A percentile compares a stretch with the other conserved stretches of the same genome.
Evolutionary conservation across 1,140 invertebrate species (phyloP).

Genomic region (Antheraea pernyi): DNA sequence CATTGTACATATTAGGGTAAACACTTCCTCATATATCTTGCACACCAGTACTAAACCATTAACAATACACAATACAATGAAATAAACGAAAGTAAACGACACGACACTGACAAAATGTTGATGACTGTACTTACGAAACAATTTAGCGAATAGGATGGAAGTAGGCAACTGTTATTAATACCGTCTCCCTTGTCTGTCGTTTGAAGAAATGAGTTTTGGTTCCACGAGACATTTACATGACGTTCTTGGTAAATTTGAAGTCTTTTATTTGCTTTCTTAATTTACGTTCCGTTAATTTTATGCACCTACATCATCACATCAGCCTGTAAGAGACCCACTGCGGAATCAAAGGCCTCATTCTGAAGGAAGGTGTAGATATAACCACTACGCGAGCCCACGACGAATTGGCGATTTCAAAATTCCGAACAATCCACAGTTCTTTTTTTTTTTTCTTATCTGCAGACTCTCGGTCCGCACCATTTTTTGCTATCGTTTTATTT

Average conservation of each 20-base stretch:
- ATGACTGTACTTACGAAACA: constrained; percentile 4
- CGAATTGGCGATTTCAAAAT: no score
- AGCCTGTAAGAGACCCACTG: no score
- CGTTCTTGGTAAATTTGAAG: not conserved
- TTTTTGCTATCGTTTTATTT: no score
- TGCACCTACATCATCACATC: not conserved
- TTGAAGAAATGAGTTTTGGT: constrained; percentile 4
- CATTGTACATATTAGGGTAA: no score
- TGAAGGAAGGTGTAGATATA: no score
- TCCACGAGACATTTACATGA: not conserved
- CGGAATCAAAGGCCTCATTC: no score
- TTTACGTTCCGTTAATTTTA: not conserved
- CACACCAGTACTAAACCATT: not conserved
- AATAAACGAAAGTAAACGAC: not conserved
- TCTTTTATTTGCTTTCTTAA: not conserved
- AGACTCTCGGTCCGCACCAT: no score
- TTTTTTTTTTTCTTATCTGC: no score
- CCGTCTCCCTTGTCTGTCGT: not conserved
- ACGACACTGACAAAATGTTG: constrained; percentile 1
- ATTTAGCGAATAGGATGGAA: constrained; percentile 2
- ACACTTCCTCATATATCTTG: no score
- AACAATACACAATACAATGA: not conserved
- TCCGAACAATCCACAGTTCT: no score
- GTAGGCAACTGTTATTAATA: constrained; percentile 1
- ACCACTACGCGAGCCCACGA: no score